These are phyloP conservation scores for Eunapius fragilis DNA, from an alignment of 37 sponge, comb jelly and placozoan genomes.

Conservation along the genomic window DNA sequence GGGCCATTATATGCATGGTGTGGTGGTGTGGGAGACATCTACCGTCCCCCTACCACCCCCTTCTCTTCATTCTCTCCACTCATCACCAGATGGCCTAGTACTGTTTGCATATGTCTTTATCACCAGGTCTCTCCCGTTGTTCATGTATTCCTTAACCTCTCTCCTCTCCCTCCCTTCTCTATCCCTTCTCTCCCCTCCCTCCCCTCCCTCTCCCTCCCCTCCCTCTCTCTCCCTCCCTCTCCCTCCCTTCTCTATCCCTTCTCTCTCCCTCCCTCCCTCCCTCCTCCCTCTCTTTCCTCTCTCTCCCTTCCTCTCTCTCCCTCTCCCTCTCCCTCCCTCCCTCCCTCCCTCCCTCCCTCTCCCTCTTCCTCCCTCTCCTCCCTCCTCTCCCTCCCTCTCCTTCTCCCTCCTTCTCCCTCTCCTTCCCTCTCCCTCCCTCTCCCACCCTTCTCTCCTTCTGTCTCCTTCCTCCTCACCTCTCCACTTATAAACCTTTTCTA, in stretches of 20 bases:
- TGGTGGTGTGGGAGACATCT: too few species aligned
- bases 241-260: conserved; percentile 15
- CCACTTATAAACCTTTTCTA: too few species aligned
- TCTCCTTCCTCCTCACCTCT: not conserved
- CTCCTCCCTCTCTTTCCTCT: not conserved
- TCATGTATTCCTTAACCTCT: conserved; percentile 10
- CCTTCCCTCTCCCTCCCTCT: not conserved
- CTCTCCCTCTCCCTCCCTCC: not conserved
- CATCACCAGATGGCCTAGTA: too few species aligned
- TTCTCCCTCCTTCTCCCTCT: not conserved
- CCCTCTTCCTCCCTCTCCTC: not conserved
- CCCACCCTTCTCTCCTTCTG: too few species aligned
- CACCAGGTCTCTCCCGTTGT: too few species aligned
- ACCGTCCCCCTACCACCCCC: too few species aligned
- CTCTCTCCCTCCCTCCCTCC: not conserved
- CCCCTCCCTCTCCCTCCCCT: not conserved
- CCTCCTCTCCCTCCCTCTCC: too few species aligned
- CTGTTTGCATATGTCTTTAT: too few species aligned
- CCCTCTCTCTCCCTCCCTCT: not conserved
- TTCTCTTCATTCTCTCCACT: too few species aligned
- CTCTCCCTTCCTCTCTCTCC: not conserved
- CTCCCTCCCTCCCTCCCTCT: not conserved
- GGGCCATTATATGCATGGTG: too few species aligned
- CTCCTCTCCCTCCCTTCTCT: conserved; percentile 8
- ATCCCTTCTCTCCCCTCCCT: conserved; percentile 12